Evolutionary conservation across 2,113 vertebrate genomes (phyloP), one percentile per base, ranked within the genome.

Genomic region (Scomber colias): DNA sequence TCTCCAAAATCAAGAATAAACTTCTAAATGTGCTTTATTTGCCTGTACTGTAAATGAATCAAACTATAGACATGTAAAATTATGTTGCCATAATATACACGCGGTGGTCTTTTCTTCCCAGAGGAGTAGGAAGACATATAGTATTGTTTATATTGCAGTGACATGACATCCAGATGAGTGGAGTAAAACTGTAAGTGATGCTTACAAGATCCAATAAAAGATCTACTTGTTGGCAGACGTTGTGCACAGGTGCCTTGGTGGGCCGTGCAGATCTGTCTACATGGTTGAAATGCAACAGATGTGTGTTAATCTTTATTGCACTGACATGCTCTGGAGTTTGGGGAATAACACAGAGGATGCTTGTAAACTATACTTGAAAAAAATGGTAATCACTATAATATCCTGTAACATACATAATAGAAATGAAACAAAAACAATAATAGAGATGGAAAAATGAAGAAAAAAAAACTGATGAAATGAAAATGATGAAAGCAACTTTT

Each of bases 161-260:
- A 53, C 40, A 19, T 54, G 66, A 72, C n/a, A 61, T 69, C 12
- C 24, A 54, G 30, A 50, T 56, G 62, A 87, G 11, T 30, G 19
- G 56, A 75, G 21, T 30, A 60, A 74, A 53, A 63, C 30, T 11
- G 4, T 53, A 44, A 75, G 48, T 67, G 60, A 48, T 31, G 67
- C 19, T 71, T 46, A 24, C 27, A 19, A 65, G 35, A 65, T 50
- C 60, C 35, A 12, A 55, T 15, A 14, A 64, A 61, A 70, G 35
- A 71, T 40, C 17, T 45, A 6, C 13, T 17, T 11, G 27, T 24
- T 71, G 51, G 61, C 59, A 61, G 48, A 50, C 24, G 40, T 0
- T 45, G n/a, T n/a, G 48, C 45, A 64, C 50, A 67, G 69, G 48
- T 56, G 35, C 48, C 49, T 46, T 27, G 51, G 19, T 61, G 75